phyloP scores from a whole-genome alignment of 1,140 invertebrate species.

The Euwallacea similis region DNA sequence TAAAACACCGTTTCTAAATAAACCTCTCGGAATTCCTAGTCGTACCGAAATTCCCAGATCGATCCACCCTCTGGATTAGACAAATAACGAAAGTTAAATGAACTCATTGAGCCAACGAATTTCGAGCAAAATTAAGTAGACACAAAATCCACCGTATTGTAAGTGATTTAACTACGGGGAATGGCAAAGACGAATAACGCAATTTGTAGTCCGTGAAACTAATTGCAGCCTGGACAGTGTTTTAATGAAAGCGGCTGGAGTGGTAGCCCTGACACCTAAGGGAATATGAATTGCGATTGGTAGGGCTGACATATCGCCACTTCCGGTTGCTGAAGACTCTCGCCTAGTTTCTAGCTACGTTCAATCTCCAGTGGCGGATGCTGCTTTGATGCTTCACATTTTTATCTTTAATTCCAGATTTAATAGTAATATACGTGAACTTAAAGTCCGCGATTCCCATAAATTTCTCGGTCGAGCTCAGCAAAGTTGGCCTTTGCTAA shows the following conservation, averaged over 20 bases:
- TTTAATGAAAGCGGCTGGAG: slow-evolving; percentile 53
- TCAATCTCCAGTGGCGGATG: slow-evolving; percentile 12
- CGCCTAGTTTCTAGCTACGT: slow-evolving; percentile 1
- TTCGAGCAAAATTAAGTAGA: slow-evolving; percentile 35
- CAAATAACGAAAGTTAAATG: slow-evolving; percentile 29
- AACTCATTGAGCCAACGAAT: slow-evolving; percentile 26
- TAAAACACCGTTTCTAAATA: too few relatives aligned
- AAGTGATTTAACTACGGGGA: slow-evolving; percentile 49
- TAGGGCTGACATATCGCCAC: slow-evolving; percentile 50
- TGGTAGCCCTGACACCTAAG: slow-evolving; percentile 52
- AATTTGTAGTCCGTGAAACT: slow-evolving; percentile 53
- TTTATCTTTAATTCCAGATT: too few relatives aligned
- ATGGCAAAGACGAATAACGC: slow-evolving; percentile 54
- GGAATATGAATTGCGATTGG: slow-evolving; percentile 53
- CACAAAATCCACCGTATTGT: slow-evolving; percentile 39
- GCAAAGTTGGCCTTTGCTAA: too few relatives aligned
- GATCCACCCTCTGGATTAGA: slow-evolving; percentile 5
- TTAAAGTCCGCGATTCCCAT: too few relatives aligned
- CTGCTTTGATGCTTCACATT: too few relatives aligned
- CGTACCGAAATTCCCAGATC: slow-evolving; percentile 3
- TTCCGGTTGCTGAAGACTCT: slow-evolving; percentile 40
- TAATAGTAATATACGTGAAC: too few relatives aligned
- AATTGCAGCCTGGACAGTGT: slow-evolving; percentile 54
- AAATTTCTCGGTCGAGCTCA: too few relatives aligned
- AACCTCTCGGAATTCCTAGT: not conserved